Percentiles rank a stretch among this genome's conserved stretches.
phyloP scores from a whole-genome alignment of 2,113 vertebrate genomes.

The Bostrychus sinensis region DNA sequence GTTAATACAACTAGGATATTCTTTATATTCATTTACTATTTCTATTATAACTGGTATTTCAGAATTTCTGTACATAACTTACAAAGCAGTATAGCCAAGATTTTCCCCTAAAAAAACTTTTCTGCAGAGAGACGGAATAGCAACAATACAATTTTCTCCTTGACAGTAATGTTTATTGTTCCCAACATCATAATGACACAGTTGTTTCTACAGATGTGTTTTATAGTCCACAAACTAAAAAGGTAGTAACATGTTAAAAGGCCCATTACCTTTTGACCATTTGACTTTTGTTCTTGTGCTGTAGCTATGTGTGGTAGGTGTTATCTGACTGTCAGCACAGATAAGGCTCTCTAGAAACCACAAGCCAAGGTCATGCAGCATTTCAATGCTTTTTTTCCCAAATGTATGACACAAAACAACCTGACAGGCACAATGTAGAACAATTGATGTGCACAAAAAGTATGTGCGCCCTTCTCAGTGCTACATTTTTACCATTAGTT shows the following conservation, averaged over 20 bases:
- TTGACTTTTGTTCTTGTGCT: background rate
- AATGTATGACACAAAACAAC: background rate
- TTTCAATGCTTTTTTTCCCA: background rate
- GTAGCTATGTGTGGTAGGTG: too few relatives aligned
- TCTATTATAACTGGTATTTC: too few relatives aligned
- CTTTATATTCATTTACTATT: too few relatives aligned
- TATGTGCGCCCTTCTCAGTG: too few relatives aligned
- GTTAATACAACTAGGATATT: too few relatives aligned
- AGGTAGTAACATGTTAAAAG: background rate
- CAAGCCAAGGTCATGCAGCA: constrained; percentile 20
- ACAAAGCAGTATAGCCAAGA: too few relatives aligned
- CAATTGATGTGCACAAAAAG: too few relatives aligned
- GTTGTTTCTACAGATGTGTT: background rate
- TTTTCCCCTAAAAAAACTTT: too few relatives aligned
- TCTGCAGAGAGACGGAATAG: too few relatives aligned
- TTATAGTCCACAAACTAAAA: background rate
- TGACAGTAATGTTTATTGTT: background rate
- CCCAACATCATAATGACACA: background rate
- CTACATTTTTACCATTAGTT: too few relatives aligned
- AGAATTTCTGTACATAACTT: too few relatives aligned
- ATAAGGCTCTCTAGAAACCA: constrained; percentile 20
- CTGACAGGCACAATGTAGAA: background rate
- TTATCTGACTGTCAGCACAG: constrained; percentile 15
- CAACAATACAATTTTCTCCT: too few relatives aligned
- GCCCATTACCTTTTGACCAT: background rate